Evolutionary conservation across 2,113 vertebrate genomes (phyloP).

Genomic region (Xenopus tropicalis): DNA sequence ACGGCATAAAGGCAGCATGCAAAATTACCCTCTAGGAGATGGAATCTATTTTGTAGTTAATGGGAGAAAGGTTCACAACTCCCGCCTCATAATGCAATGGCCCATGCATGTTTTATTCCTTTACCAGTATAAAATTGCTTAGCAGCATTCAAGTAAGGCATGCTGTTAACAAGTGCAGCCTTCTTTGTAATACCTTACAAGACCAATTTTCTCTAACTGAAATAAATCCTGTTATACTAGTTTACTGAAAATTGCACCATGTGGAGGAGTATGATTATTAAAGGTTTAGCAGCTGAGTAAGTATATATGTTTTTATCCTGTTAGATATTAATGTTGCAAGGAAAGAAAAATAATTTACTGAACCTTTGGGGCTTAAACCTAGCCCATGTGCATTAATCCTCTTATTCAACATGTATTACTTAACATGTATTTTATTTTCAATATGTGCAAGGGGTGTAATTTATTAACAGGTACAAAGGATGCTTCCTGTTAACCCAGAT

Average conservation of each 20-base stretch:
- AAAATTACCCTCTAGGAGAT: slow-evolving; percentile 34
- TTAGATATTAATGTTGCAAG: slow-evolving; percentile 25
- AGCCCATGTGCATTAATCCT: too few relatives aligned
- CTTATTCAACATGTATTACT: too few relatives aligned
- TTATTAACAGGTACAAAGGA: too few relatives aligned
- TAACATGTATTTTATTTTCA: too few relatives aligned
- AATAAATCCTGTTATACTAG: slow-evolving; percentile 24
- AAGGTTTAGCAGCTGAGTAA: slow-evolving; percentile 11
- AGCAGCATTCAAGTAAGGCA: slow-evolving; percentile 18
- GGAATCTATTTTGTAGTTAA: slow-evolving; percentile 39
- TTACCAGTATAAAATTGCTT: slow-evolving; percentile 39
- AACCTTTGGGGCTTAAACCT: too few relatives aligned
- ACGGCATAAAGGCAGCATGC: slow-evolving; percentile 32
- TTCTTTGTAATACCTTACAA: slow-evolving; percentile 20
- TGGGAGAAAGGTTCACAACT: slow-evolving; percentile 37
- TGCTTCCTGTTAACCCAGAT: too few relatives aligned
- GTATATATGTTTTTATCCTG: slow-evolving; percentile 9
- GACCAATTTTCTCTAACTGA: slow-evolving; percentile 18
- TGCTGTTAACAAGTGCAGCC: slow-evolving; percentile 31
- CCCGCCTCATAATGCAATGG: slow-evolving; percentile 32
- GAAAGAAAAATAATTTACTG: neutral
- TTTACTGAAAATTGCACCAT: slow-evolving; percentile 18
- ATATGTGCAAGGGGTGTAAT: too few relatives aligned
- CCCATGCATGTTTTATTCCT: slow-evolving; percentile 40
- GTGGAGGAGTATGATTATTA: slow-evolving; percentile 18